Base-by-base conservation (phyloP, 2,797 vertebrate genomes). In the Tinamus major region DNA sequence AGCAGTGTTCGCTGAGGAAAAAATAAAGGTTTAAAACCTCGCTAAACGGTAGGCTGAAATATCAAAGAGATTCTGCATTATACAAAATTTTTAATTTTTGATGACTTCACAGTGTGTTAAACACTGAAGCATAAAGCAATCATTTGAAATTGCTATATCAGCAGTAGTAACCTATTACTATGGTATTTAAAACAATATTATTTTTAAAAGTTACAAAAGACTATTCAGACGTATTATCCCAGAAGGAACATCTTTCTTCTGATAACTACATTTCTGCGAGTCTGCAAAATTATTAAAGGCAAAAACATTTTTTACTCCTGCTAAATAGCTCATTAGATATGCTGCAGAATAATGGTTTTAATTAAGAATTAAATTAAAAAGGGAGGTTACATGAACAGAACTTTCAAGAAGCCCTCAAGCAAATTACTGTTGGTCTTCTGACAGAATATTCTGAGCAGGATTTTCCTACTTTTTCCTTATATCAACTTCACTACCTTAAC, bases 141-240 rank as follows among this genome's bases (percentile, higher is more conserved):
- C 0, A 0, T 69, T 71, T 85, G 69, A 83, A 88, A 79, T 76
- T 79, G 24, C 61, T 92, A 51, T 94, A 94, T 96, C 89, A 83
- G 74, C 51, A 85, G 74, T 21, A 95, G 88, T 58, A 86, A 67
- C 35, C 51, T 62, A 75, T 69, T 92, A 63, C 74, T 71, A 92
- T 33, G 68, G 53, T 90, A 96, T 97, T 96, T 97, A 97, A 95
- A 92, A 93, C 74, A 95, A 87, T 80, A 80, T 71, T 58, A 58
- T 89, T 89, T 81, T 90, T 55, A 21, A 77, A 89, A 96, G 89
- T 69, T 77, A 96, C 80, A 93, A 69, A 78, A 92, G 92, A 86
- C 79, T 80, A 92, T 74, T 96, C 41, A 89, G 78, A 91, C 62
- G 75, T 46, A 82, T 61, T 84, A 94, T 48, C 49, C 33, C 46